phyloP scores from a whole-genome alignment of 2,888 invertebrate species.

The Meiosimyza decipiens region DNA sequence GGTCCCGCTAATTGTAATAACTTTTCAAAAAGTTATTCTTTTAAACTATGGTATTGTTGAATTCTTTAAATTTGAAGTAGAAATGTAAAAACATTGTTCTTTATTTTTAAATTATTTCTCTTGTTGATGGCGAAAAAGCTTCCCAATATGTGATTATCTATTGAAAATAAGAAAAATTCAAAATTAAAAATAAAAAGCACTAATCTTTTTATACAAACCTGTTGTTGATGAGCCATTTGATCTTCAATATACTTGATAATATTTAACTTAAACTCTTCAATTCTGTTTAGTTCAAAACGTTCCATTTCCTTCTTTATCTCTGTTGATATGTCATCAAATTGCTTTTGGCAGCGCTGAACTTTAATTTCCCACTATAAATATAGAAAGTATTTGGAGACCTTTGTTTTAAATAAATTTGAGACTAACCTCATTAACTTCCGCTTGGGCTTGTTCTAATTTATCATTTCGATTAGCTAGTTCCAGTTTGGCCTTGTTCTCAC shows the following conservation, averaged over 20 bases:
- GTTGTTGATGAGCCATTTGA: constrained; percentile 93
- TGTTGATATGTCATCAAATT: constrained; percentile 94
- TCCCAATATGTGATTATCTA: constrained; percentile 75
- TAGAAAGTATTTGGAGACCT: background rate
- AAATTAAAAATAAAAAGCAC: background rate
- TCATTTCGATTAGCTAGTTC: constrained; percentile 91
- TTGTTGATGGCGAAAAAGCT: constrained; percentile 94
- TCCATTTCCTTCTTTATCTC: constrained; percentile 95
- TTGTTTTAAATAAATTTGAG: background rate
- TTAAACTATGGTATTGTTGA: background rate
- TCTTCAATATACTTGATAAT: constrained; percentile 93
- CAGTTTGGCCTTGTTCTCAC: constrained; percentile 92
- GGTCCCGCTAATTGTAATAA: constrained; percentile 50
- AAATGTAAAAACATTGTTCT: too few species aligned
- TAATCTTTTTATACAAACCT: constrained; percentile 70
- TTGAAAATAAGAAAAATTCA: constrained; percentile 40
- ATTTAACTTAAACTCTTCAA: constrained; percentile 89
- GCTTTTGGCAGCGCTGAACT: constrained; percentile 96
- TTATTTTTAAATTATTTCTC: constrained; percentile 82
- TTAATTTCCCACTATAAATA: constrained; percentile 87
- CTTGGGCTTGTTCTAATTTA: constrained; percentile 86
- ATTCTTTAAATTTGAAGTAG: background rate
- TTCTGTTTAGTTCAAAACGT: constrained; percentile 87
- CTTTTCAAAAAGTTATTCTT: background rate
- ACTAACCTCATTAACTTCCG: constrained; percentile 90